Percentiles rank a stretch among this genome's conserved stretches.
Evolutionary conservation across 2,888 invertebrate genomes (phyloP).

Genomic region (Thalpophila matura): DNA sequence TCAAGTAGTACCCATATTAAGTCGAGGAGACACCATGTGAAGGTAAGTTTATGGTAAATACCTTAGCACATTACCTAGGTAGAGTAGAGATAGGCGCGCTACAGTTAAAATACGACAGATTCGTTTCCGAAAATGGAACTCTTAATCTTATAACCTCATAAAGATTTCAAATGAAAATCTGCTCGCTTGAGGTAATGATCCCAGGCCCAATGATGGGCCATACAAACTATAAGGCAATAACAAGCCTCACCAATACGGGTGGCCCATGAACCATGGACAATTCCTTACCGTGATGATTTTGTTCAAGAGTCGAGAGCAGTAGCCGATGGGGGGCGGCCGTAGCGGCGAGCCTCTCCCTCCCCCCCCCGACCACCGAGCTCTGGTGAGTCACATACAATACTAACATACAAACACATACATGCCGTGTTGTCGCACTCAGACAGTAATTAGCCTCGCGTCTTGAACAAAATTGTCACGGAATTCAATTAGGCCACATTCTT

Average conservation of each 20-base stretch:
- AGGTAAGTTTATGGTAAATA: conserved; percentile 25
- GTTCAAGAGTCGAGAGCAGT: conserved; percentile 88
- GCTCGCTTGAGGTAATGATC: neutral
- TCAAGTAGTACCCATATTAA: neutral
- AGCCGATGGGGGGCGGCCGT: conserved; percentile 81
- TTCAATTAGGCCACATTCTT: conserved; percentile 8
- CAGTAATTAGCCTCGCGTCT: conserved; percentile 78
- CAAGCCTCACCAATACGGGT: conserved; percentile 39
- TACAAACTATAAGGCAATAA: conserved; percentile 1
- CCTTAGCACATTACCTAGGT: neutral
- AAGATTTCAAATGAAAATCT: conserved; percentile 1
- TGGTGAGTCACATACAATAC: conserved; percentile 81
- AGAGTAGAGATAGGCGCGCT: too few species aligned
- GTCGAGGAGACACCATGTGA: neutral
- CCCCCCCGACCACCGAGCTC: conserved; percentile 74
- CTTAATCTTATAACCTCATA: neutral
- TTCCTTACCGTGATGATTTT: conserved; percentile 84
- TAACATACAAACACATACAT: conserved; percentile 42
- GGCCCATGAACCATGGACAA: conserved; percentile 42
- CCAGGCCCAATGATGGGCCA: conserved; percentile 7
- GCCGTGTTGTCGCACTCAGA: conserved; percentile 19
- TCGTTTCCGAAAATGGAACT: too few species aligned
- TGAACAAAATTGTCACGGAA: conserved; percentile 77
- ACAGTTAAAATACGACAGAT: too few species aligned
- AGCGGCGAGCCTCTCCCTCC: conserved; percentile 75